Base-by-base conservation (phyloP, 2,797 vertebrate genomes). In the Pangasius krempfi region DNA sequence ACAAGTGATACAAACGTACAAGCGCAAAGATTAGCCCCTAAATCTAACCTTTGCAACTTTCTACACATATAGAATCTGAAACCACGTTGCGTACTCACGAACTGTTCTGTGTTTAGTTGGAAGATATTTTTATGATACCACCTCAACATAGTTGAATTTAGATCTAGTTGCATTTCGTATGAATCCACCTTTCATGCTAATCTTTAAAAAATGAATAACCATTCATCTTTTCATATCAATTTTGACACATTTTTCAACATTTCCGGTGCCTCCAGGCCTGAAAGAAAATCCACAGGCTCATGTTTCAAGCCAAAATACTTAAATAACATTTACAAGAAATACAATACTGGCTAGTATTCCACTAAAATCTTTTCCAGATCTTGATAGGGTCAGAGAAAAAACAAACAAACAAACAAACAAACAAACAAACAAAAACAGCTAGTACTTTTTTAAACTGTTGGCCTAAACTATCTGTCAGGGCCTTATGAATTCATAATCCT, bases 231-330 rank as follows among this genome's bases (percentile, higher is more conserved):
- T 22, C 30, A 6, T 3, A n/a, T n/a, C 37, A 47, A n/a, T 66
- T 64, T 50, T n/a, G 27, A 33, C 44, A 30, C n/a, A 44, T 84
- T 68, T 47, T 52, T 84, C n/a, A 12, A 68, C 62, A 52, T 70
- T 84, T 84, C 44, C 33, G 64, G 58, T 75, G 87, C 92, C 84
- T 89, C 54, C 13, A 75, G 92, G 88, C 90, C 72, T 72, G 91
- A 73, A 87, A 90, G 85, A 86, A 86, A 81, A 91, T 83, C 90
- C 86, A 58, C 58, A 88, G 87, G 90, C 88, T 93, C 90, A 25
- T 54, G 84, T 94, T 92, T 92, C 93, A 92, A 86, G 91, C 94
- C 82, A 89, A 91, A 94, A 93, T 86, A 88, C 85, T 92, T 85
- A 90, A 86, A 93, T 92, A 93, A 91, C 83, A 85, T 86, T 90